Conservation (phyloP, 1,140 invertebrate genomes). For the Solenopsis invicta region DNA sequence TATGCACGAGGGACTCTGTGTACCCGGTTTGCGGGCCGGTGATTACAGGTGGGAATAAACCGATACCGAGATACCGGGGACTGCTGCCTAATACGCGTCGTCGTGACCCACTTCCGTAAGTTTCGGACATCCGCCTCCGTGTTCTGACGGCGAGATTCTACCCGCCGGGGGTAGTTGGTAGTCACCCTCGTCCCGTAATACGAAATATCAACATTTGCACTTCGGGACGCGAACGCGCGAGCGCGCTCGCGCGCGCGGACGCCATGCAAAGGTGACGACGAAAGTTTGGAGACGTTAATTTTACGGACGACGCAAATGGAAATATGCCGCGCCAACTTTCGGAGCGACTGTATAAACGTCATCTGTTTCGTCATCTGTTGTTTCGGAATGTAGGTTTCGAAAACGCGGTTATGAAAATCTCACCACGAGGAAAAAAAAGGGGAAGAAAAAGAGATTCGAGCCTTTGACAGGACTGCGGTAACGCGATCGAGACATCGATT, state of each 20-base stretch:
- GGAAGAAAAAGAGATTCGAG: background rate
- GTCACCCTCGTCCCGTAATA: slow-evolving; percentile 22
- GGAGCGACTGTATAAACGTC: background rate
- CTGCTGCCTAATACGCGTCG: slow-evolving; percentile 52
- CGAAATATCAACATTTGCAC: slow-evolving; percentile 60
- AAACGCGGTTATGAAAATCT: background rate
- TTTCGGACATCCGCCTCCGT: slow-evolving; percentile 40
- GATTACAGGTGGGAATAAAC: slow-evolving; percentile 77
- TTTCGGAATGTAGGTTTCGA: background rate
- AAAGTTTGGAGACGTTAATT: slow-evolving; percentile 45
- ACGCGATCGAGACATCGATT: background rate
- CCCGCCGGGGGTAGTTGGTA: background rate
- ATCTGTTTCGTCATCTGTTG: background rate
- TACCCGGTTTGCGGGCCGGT: slow-evolving; percentile 67
- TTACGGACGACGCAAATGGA: background rate
- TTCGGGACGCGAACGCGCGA: background rate
- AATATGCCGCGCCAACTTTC: slow-evolving; percentile 28
- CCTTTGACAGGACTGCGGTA: too few relatives aligned
- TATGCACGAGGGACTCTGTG: slow-evolving; percentile 74
- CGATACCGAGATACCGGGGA: slow-evolving; percentile 67
- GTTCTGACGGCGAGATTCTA: background rate
- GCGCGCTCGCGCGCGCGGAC: background rate
- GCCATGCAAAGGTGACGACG: background rate
- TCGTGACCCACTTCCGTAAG: slow-evolving; percentile 65
- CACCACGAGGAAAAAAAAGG: too few relatives aligned